A percentile compares a stretch with the other conserved stretches of the same genome.
Evolutionary conservation across 2,888 invertebrate species (phyloP).

Genomic region (Rambutsinella grinnellia): DNA sequence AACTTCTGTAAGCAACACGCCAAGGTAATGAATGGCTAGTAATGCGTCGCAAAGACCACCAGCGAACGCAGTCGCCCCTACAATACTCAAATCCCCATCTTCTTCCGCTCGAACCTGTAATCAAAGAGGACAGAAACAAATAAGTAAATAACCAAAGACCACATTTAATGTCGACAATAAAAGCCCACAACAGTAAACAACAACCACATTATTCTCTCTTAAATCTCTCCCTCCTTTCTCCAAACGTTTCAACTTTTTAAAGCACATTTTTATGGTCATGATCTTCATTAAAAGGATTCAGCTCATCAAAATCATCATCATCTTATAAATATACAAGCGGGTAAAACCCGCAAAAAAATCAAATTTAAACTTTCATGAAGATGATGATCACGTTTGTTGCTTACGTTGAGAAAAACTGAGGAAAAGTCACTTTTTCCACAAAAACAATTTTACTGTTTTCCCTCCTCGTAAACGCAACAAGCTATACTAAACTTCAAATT

Average conservation of each 20-base stretch:
- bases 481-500: too few species aligned
- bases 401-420: too few species aligned
- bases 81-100: slow-evolving; percentile 65
- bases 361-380: slow-evolving; percentile 44
- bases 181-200: slow-evolving; percentile 3
- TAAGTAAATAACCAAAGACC: too few species aligned
- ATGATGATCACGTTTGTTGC: too few species aligned
- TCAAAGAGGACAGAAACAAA: not conserved
- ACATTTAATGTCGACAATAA: slow-evolving; percentile 43
- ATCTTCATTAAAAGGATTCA: slow-evolving; percentile 44
- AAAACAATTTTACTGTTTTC: too few species aligned
- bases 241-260: slow-evolving; percentile 1
- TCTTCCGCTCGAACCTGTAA: slow-evolving; percentile 65
- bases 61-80: slow-evolving; percentile 65
- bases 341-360: slow-evolving; percentile 22
- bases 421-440: too few species aligned
- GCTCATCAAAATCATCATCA: slow-evolving; percentile 21
- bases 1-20: slow-evolving; percentile 92
- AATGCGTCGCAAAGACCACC: slow-evolving; percentile 90
- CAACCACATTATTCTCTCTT: not conserved
- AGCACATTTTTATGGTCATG: slow-evolving; percentile 48
- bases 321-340: slow-evolving; percentile 1
- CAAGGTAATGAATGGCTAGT: slow-evolving; percentile 93
- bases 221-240: too few species aligned
- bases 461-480: too few species aligned